Evolutionary conservation across 1,140 invertebrate species (phyloP).

Genomic region (Papilio helenus): DNA sequence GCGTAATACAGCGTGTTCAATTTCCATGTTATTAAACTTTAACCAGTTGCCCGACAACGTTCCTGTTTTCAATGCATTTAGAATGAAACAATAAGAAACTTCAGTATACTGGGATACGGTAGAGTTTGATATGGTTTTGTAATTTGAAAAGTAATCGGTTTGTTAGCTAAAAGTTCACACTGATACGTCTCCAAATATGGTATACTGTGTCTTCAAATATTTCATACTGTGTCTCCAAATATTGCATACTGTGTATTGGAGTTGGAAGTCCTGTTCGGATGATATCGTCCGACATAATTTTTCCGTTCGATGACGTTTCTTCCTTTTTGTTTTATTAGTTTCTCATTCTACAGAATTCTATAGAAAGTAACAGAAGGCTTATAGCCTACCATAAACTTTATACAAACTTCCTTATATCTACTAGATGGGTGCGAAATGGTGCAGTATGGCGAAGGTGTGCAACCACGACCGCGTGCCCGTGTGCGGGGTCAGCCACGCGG

Average conservation of each 20-base stretch:
- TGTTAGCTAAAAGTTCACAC: not conserved
- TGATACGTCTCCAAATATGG: no score
- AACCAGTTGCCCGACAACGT: not conserved
- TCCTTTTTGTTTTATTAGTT: no score
- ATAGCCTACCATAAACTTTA: no score
- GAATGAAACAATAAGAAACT: slow-evolving; percentile 15
- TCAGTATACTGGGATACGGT: not conserved
- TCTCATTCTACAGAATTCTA: no score
- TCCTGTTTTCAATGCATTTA: slow-evolving; percentile 33
- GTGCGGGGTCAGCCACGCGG: slow-evolving; percentile 72
- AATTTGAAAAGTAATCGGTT: not conserved
- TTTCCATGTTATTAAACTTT: slow-evolving; percentile 37
- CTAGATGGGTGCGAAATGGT: slow-evolving; percentile 77
- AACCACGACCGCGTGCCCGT: slow-evolving; percentile 76
- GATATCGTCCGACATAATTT: no score
- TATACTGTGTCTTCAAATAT: no score
- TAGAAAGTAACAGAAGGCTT: no score
- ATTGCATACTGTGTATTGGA: no score
- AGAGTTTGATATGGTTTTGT: not conserved
- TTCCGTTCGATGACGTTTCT: no score
- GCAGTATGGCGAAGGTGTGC: slow-evolving; percentile 76
- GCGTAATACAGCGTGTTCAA: not conserved
- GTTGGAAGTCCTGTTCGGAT: no score
- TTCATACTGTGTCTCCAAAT: no score
- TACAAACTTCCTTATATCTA: slow-evolving; percentile 5